Evolutionary conservation across 2,888 invertebrate species (phyloP), one percentile per base, ranked within the genome.

Genomic region (Dicranocentrus wangi): DNA sequence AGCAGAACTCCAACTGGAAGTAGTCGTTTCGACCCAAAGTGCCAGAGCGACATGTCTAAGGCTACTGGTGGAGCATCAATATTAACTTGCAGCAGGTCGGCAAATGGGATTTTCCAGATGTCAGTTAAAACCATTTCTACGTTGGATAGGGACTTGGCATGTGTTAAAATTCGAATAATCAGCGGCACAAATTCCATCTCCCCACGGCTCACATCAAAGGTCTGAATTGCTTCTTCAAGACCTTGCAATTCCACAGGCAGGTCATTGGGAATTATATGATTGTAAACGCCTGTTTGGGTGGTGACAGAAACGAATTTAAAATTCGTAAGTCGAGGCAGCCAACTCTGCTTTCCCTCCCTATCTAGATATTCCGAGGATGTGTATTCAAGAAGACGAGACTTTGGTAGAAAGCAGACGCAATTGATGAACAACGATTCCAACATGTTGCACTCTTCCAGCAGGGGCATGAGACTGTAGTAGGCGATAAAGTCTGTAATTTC

Each of bases 161-260:
- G 23, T 10, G 27, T 19, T 21, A 78, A 53, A 42, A 78, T 70
- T 21, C 61, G 77, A 8, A 78, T 10, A 1, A 78, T 69, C 8
- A 78, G 70, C 7, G 77, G 77, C 1, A 78, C 15, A 43, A 78
- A 78, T 53, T 78, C 77, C 77, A 78, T 78, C 53, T 78, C 77
- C 8, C 77, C 77, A 15, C 70, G 47, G 17, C 69, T 70, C 17
- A 78, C 43, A 19, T 78, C 77, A 42, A 61, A 78, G 3, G 63
- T 42, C 17, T 70, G 7, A 19, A 61, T 15, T 1, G 63, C 19
- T 8, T 78, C 63, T 39, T 78, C 77, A 0, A 63, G 10, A 3
- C 53, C 63, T 32, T 15, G 23, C 1, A 68, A 8, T 2, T 70
- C 69, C 17, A 63, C 58, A 19, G 53, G 70, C 0, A 53, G 19